Percentiles rank a stretch among this genome's conserved stretches.
These are phyloP conservation scores for Platysternon megacephalum DNA, from an alignment of 2,113 vertebrate genomes.

Conservation along the genomic window DNA sequence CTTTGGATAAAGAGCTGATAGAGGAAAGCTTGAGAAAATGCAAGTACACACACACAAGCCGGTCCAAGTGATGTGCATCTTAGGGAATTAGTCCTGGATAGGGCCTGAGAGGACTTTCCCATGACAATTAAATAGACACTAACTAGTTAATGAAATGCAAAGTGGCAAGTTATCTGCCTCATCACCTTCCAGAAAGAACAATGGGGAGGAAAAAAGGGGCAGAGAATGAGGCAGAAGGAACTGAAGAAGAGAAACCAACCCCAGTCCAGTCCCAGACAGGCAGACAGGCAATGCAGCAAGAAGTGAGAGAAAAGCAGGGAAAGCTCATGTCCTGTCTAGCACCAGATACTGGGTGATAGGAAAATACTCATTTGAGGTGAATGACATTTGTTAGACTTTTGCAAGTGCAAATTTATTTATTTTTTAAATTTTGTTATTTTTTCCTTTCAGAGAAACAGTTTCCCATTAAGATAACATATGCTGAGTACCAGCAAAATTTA, in stretches of 20 bases:
- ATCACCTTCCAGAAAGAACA: neutral
- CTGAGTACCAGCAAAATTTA: conserved; percentile 75
- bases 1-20: neutral
- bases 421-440: neutral
- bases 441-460: conserved; percentile 70
- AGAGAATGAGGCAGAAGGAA: neutral
- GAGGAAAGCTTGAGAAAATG: neutral
- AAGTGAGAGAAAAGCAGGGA: neutral
- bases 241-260: neutral
- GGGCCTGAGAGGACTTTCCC: neutral
- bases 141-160: neutral
- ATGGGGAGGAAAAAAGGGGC: neutral
- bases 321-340: neutral
- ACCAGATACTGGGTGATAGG: neutral
- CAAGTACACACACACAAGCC: fast-evolving
- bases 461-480: conserved; percentile 74
- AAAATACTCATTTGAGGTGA: neutral
- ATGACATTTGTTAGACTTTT: neutral
- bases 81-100: neutral
- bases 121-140: neutral
- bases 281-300: neutral
- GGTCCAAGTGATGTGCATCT: neutral
- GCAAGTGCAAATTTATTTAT: fast-evolving
- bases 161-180: neutral
- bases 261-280: neutral